A percentile compares a stretch with the other conserved stretches of the same genome.
These are phyloP conservation scores for Entomobrya proxima DNA, from an alignment of 2,888 invertebrate genomes.

Conservation along the genomic window DNA sequence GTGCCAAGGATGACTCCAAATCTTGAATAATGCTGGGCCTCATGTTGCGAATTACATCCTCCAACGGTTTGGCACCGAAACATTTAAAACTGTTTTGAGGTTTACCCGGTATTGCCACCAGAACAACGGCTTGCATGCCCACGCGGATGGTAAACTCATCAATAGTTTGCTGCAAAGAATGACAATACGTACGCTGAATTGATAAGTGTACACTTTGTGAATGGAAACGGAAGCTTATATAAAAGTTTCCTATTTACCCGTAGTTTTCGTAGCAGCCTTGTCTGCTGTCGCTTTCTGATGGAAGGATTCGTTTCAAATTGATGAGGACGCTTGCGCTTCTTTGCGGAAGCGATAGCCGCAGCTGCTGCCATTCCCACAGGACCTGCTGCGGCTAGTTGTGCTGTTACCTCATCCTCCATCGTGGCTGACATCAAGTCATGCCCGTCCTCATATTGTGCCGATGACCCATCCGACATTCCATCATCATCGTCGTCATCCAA, in stretches of 20 bases:
- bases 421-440: slow-evolving; percentile 89
- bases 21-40: slow-evolving; percentile 96
- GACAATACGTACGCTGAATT: too few relatives aligned
- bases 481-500: slow-evolving; percentile 87
- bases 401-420: slow-evolving; percentile 95
- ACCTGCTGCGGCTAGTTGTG: slow-evolving; percentile 97
- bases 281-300: slow-evolving; percentile 95
- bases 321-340: slow-evolving; percentile 95
- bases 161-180: slow-evolving; percentile 86
- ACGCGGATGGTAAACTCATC: slow-evolving; percentile 98
- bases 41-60: slow-evolving; percentile 93
- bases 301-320: slow-evolving; percentile 98
- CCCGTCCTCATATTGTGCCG: slow-evolving; percentile 84
- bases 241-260: slow-evolving; percentile 79
- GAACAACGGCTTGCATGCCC: slow-evolving; percentile 96
- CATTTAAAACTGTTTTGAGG: slow-evolving; percentile 97
- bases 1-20: slow-evolving; percentile 93
- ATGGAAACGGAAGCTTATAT: not conserved
- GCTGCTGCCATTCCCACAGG: slow-evolving; percentile 98
- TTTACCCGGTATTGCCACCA: slow-evolving; percentile 97
- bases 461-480: slow-evolving; percentile 87
- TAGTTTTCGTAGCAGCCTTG: slow-evolving; percentile 90
- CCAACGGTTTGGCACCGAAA: slow-evolving; percentile 96
- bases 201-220: not conserved
- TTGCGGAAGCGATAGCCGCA: slow-evolving; percentile 96